Conservation (phyloP, 2,888 invertebrate genomes). For the Lithophane semibrunnea region DNA sequence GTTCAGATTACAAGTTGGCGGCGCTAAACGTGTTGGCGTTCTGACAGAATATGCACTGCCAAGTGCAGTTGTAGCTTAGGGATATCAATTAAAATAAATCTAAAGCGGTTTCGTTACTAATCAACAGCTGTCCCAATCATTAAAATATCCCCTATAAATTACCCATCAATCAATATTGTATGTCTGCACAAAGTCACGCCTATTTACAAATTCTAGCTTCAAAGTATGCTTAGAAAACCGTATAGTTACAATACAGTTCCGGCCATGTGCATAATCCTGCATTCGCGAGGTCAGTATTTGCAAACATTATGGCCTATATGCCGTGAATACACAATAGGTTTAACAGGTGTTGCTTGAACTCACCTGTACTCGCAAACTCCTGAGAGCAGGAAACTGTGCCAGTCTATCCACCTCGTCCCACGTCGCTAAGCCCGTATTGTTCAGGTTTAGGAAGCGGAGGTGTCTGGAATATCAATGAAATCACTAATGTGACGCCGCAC, state of each 20-base stretch:
- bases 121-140: constrained; percentile 20
- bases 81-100: constrained; percentile 44
- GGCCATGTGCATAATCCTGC: constrained; percentile 71
- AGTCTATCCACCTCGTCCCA: constrained; percentile 98
- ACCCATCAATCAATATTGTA: constrained; percentile 41
- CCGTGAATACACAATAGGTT: constrained; percentile 56
- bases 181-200: constrained; percentile 30
- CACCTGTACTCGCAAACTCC: constrained; percentile 95
- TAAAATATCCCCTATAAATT: constrained; percentile 22
- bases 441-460: constrained; percentile 95
- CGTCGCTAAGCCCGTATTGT: constrained; percentile 94
- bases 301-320: constrained; percentile 60
- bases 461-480: constrained; percentile 87
- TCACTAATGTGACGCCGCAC: constrained; percentile 59
- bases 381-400: constrained; percentile 95
- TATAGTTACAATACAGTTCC: constrained; percentile 64
- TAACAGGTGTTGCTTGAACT: constrained; percentile 68
- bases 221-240: constrained; percentile 56
- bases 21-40: constrained; percentile 64
- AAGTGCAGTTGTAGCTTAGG: constrained; percentile 60
- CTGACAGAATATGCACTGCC: constrained; percentile 59
- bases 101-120: constrained; percentile 23
- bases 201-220: constrained; percentile 52
- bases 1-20: constrained; percentile 63
- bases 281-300: constrained; percentile 70